A percentile compares a stretch with the other conserved stretches of the same genome.
Conservation (phyloP, 2,888 invertebrate genomes). For the Drosophila basisetae region DNA sequence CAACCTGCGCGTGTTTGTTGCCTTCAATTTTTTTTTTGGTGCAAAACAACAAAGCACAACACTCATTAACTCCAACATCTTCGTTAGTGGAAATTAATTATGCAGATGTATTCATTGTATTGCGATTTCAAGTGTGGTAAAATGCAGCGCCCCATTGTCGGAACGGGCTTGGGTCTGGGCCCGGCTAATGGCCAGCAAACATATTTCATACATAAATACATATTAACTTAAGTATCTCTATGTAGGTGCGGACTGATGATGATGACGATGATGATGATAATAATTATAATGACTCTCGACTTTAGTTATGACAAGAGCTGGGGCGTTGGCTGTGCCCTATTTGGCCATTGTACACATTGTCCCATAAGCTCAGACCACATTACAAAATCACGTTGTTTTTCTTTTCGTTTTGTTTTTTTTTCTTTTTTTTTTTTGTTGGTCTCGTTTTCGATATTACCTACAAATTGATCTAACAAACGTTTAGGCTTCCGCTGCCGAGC, state of each 20-base stretch:
- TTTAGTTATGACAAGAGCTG: slow-evolving; percentile 40
- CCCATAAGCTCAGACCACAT: slow-evolving; percentile 31
- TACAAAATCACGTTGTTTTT: slow-evolving; percentile 48
- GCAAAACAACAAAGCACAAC: slow-evolving; percentile 57
- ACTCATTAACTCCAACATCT: slow-evolving; percentile 76
- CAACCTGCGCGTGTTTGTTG: slow-evolving; percentile 75
- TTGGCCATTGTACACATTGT: slow-evolving; percentile 31
- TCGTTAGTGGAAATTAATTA: slow-evolving; percentile 80
- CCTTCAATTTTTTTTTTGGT: slow-evolving; percentile 71
- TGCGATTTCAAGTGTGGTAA: slow-evolving; percentile 82
- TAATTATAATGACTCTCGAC: slow-evolving; percentile 41
- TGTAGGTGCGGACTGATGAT: slow-evolving; percentile 58
- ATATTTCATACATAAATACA: neutral
- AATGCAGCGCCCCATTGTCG: slow-evolving; percentile 72
- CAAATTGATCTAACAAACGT: slow-evolving; percentile 59
- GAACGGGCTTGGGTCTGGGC: slow-evolving; percentile 42
- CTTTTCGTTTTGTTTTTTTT: neutral
- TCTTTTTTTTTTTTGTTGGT: neutral
- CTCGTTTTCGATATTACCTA: slow-evolving; percentile 38
- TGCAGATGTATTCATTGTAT: slow-evolving; percentile 81
- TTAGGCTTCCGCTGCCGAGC: slow-evolving; percentile 59
- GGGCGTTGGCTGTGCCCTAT: slow-evolving; percentile 61
- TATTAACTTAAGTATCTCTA: neutral
- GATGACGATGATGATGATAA: slow-evolving; percentile 26
- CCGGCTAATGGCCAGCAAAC: slow-evolving; percentile 46